Conservation (phyloP, 2,888 invertebrate species). For the Philhelius pedissequus region DNA sequence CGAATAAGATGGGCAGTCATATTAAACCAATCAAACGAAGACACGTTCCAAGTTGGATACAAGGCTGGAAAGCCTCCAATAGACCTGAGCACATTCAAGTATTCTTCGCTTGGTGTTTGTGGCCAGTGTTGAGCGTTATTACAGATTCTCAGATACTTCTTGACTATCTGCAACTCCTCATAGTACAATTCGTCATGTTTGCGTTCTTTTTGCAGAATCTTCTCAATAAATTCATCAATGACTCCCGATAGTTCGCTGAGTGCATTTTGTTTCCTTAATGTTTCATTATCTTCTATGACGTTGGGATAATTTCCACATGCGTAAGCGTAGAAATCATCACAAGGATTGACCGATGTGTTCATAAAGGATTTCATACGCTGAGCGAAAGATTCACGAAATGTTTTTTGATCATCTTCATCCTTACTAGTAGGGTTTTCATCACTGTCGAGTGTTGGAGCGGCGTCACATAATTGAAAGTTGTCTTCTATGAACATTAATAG, state of each 20-base stretch:
- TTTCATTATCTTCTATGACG: conserved; percentile 69
- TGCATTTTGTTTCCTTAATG: conserved; percentile 72
- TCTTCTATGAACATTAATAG: not conserved
- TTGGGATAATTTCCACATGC: conserved; percentile 76
- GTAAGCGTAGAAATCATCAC: conserved; percentile 76
- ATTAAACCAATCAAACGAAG: conserved; percentile 76
- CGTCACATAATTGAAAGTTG: not conserved
- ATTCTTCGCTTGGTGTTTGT: conserved; percentile 71
- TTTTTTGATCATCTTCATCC: conserved; percentile 18
- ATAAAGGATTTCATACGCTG: conserved; percentile 73
- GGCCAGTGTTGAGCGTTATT: conserved; percentile 72
- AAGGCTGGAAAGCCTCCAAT: conserved; percentile 77
- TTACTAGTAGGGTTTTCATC: conserved; percentile 38
- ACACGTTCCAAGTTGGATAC: conserved; percentile 70
- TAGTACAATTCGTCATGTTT: conserved; percentile 63
- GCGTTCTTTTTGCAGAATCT: conserved; percentile 67
- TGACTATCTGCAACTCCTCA: conserved; percentile 72
- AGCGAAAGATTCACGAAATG: conserved; percentile 71
- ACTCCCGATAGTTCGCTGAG: conserved; percentile 73
- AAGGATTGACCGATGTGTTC: conserved; percentile 73
- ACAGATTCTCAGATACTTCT: conserved; percentile 73
- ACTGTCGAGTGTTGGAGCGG: conserved; percentile 52
- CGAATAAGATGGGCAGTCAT: conserved; percentile 75
- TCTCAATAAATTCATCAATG: conserved; percentile 69
- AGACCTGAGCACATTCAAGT: conserved; percentile 72